These are phyloP conservation scores for Centropyge bicolor DNA, from an alignment of 2,797 vertebrate species.

Conservation along the genomic window DNA sequence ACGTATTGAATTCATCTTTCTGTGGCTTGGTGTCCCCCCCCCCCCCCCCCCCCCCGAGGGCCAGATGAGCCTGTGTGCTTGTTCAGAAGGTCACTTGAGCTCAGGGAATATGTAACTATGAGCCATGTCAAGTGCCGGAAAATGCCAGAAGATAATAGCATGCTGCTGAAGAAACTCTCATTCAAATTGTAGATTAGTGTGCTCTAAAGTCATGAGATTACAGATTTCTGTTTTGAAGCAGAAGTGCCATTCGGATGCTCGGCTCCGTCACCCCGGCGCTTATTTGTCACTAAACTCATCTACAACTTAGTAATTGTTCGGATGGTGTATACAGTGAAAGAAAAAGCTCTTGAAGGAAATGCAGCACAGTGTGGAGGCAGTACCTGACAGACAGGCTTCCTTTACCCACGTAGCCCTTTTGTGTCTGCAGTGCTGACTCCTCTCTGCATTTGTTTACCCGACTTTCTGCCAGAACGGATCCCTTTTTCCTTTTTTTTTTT, in stretches of 20 bases:
- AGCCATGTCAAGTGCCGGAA: conserved; percentile 71
- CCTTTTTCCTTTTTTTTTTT: background rate
- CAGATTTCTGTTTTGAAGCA: conserved; percentile 37
- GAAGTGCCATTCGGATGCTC: conserved; percentile 39
- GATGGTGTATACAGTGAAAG: conserved; percentile 2
- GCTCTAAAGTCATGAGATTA: conserved; percentile 40
- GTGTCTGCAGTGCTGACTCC: background rate
- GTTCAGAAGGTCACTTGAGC: conserved; percentile 72
- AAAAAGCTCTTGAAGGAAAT: conserved; percentile 17
- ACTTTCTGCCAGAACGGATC: conserved; percentile 18
- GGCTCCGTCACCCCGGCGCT: background rate
- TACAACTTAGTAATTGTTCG: conserved; percentile 27
- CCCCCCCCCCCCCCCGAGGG: conserved; percentile 66
- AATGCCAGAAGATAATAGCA: conserved; percentile 46
- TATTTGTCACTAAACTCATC: conserved; percentile 44
- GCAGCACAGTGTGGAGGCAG: conserved; percentile 21
- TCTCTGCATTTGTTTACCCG: conserved; percentile 33
- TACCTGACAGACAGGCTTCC: conserved; percentile 22
- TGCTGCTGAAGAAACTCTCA: conserved; percentile 43
- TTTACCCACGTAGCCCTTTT: conserved; percentile 9
- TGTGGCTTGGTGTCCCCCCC: conserved; percentile 64
- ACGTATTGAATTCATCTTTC: conserved; percentile 64
- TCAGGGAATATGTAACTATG: conserved; percentile 65
- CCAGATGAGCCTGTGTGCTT: conserved; percentile 64
- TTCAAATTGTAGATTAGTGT: conserved; percentile 47